Evolutionary conservation across 1,140 invertebrate species (phyloP), one percentile per base, ranked within the genome.

Genomic region (Camponotus floridanus): DNA sequence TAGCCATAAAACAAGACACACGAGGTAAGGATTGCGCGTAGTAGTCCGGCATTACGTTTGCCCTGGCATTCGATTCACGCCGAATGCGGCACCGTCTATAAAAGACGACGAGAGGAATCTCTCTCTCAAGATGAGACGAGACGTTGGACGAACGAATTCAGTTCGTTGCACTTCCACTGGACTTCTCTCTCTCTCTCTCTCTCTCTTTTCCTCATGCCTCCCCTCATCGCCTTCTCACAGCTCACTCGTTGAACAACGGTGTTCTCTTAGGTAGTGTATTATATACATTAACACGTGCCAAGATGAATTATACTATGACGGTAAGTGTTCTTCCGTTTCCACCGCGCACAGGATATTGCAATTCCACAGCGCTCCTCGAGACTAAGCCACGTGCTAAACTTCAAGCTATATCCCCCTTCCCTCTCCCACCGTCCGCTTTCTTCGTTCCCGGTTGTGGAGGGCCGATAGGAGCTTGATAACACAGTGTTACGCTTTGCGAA

Each of bases 1-100:
- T 93, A 92, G 90, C 90, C 90, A 88, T 93, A 93, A 90, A 93
- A 94, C 92, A 94, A 94, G 94, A 94, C 94, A 94, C 94, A 94
- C 94, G 93, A 94, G 94, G 94, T 94, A 94, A 95, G 91, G 88
- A 59, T 91, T 91, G 70, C 76, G 86, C 39, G 70, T 88, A 79
- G 68, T 83, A 90, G 68, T 87, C 65, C 86, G 78, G 71, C 86
- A 89, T 76, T 81, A 89, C 31, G 76, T 31, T 87, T 79, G 21
- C 71, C 64, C 57, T 36, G 59, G 48, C 64, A 71, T 31, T 80
- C 76, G 48, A 26, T 74, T 76, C 67, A 64, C 39, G 61, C 39
- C 36, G 5, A 67, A 36, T 42, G 6, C 21, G 59, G 55, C 71
- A 31, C 9, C 36, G 51, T 45, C 39, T 45, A 18, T 45, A n/a